Evolutionary conservation across 2,888 invertebrate species (phyloP).

Genomic region (Cataglyphis albicans): DNA sequence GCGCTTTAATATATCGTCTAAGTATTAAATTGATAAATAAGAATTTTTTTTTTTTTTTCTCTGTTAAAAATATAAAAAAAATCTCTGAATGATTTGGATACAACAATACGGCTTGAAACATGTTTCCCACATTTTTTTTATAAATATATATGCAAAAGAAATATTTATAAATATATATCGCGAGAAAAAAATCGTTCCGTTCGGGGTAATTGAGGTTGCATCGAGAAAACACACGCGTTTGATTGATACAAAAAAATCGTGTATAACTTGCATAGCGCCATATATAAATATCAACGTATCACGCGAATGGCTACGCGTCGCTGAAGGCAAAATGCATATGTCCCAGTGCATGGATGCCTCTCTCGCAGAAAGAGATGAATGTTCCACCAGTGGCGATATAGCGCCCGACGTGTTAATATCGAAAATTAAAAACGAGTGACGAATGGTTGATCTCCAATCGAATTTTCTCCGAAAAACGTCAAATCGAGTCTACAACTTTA

Average conservation of each 20-base stretch:
- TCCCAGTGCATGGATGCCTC: not conserved
- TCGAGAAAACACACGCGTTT: not conserved
- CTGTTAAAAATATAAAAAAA: not conserved
- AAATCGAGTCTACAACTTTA: not conserved
- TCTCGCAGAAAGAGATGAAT: constrained; percentile 3
- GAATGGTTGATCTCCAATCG: constrained; percentile 15
- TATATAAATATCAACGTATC: constrained; percentile 6
- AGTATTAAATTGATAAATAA: not conserved
- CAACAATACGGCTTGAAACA: no score
- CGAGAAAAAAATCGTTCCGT: not conserved
- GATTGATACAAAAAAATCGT: constrained; percentile 15
- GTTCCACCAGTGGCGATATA: constrained; percentile 3
- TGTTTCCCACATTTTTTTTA: not conserved
- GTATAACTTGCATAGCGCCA: not conserved
- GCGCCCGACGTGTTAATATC: constrained; percentile 28
- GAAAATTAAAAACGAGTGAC: constrained; percentile 25
- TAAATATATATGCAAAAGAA: not conserved
- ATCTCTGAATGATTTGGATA: not conserved
- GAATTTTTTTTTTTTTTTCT: not conserved
- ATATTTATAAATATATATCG: constrained; percentile 3
- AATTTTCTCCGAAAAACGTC: constrained; percentile 20
- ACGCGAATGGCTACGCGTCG: not conserved
- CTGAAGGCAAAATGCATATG: constrained; percentile 21
- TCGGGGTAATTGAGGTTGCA: not conserved
- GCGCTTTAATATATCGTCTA: not conserved